Evolutionary conservation across 1,140 invertebrate genomes (phyloP), one percentile per base, ranked within the genome.

Genomic region (Diachasma alloeum): DNA sequence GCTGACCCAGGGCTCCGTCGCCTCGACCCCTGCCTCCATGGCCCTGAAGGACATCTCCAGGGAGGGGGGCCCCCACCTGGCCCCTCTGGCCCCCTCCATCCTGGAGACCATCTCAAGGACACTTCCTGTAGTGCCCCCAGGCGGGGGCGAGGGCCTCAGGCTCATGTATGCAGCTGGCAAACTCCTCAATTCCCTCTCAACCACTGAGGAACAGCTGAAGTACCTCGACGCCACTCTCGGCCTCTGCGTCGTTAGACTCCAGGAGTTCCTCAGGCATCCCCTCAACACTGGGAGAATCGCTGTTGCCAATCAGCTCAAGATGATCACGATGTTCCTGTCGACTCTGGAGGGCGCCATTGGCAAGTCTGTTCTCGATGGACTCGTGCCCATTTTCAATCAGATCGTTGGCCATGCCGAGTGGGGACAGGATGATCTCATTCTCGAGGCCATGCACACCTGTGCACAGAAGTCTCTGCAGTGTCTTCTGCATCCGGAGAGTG

Each of bases 41-140:
- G 96, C 97, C 3, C 89, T 98, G 0, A 96, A 96, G 83, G 96
- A 97, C 81, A 92, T 98, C 24, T 93, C 94, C 2, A 89, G 93
- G 19, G 96, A 97, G 84, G 97, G 96, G 84, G 91, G 92, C 75
- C 84, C 91, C 5, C 91, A 93, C 83, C 89, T 98, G 24, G 90
- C 91, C 56, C 94, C 94, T 0, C 94, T 94, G 80, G 94, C 94
- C 0, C 92, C 86, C 0, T 83, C 86, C 9, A 84, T 90, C 8
- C 78, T 90, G 0, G 85, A 86, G 8, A 88, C 83, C 0, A 87
- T 89, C 1, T 85, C 85, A 13, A 82, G 76, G 6, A 85, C 81
- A 0, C 53, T 90, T 3, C 83, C 81, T 0, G 85, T 81, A 0
- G 77, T 86, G 0, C 77, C 83, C 0, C 78, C 80, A 0, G 83